phyloP scores from a whole-genome alignment of 1,140 invertebrate genomes.

The Ladona fulva region DNA sequence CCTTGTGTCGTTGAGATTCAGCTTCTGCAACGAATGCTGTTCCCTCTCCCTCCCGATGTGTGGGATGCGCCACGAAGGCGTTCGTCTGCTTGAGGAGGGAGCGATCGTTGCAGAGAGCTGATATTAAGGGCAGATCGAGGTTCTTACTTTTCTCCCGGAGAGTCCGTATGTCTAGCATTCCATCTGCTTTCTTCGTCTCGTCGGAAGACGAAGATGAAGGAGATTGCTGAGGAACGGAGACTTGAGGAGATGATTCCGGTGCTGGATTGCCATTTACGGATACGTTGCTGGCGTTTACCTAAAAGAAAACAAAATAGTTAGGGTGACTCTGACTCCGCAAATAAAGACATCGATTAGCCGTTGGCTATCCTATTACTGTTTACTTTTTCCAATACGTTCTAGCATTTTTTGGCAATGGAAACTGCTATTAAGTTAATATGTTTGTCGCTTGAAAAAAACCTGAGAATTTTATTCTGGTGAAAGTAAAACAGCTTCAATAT shows the following conservation, averaged over 20 bases:
- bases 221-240: slow-evolving; percentile 1
- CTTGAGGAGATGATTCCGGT: not conserved
- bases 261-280: not conserved
- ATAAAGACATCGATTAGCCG: no score
- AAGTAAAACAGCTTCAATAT: no score
- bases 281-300: not conserved
- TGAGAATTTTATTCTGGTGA: no score
- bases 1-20: not conserved
- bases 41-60: slow-evolving; percentile 17
- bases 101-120: slow-evolving; percentile 79
- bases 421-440: no score
- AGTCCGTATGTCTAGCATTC: slow-evolving; percentile 64
- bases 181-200: slow-evolving; percentile 23
- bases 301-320: no score
- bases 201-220: not conserved
- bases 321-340: no score
- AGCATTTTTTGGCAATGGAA: no score
- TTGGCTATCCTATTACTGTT: no score
- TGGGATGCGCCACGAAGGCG: slow-evolving; percentile 59
- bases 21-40: not conserved
- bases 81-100: slow-evolving; percentile 77
- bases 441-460: no score
- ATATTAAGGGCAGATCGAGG: slow-evolving; percentile 77
- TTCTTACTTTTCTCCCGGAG: slow-evolving; percentile 78
- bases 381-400: no score